Evolutionary conservation across 2,888 invertebrate species (phyloP), one percentile per base, ranked within the genome.

Genomic region (Euphydryas editha): DNA sequence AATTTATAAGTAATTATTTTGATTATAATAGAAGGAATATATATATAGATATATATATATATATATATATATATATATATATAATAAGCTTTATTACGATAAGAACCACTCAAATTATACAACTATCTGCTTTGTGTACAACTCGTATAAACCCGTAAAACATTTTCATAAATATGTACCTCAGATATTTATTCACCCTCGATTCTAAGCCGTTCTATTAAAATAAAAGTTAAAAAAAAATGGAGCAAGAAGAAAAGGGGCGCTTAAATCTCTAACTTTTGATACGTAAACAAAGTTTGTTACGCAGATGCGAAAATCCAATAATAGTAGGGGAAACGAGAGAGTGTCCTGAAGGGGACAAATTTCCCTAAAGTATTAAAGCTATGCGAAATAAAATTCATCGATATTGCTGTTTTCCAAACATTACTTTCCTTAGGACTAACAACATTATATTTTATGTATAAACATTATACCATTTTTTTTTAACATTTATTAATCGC

Each of bases 361-460:
- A 82, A 85, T 87, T 88, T 84, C 84, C 86, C 85, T 78, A 78
- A 86, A 88, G 87, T 86, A 88, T 87, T 85, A 83, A 86, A 88
- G 83, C 85, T 83, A 84, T 80, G 79, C 82, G 83, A 88, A 87
- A 88, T 85, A 88, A 87, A 88, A 89, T 89, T 88, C 87, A 90
- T 88, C 79, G 87, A 85, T 85, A 87, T 87, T 85, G 81, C 78
- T 78, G 76, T 81, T 83, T 80, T 78, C 78, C 77, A 79, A 86
- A 83, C 77, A 78, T 81, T 78, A 69, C 72, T 72, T 74, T 69
- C 67, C 63, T 59, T 61, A 68, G 66, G 67, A 59, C 56, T 62
- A 58, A 59, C n/a, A n/a, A n/a, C 67, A 63, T 71, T 54, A 67
- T 70, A 67, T 73, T 73, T 72, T 72, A 70, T 70, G 68, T 62